A percentile compares a stretch with the other conserved stretches of the same genome.
phyloP scores from a whole-genome alignment of 2,888 invertebrate genomes.

The Tupiocoris notatus region DNA sequence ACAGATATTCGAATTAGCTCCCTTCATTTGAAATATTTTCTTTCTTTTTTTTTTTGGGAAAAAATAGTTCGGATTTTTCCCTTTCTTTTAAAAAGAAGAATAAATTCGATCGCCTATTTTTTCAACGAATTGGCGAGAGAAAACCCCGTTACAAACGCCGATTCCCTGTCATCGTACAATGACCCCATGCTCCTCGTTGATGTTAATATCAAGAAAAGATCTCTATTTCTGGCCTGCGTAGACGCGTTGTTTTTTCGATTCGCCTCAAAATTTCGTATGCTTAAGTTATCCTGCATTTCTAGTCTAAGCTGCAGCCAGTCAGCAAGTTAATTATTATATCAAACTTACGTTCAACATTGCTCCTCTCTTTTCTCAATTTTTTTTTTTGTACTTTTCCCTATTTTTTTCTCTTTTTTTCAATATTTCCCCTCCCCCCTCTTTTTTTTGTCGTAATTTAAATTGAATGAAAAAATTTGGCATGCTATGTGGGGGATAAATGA shows the following conservation, averaged over 20 bases:
- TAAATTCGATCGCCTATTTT: too few species aligned
- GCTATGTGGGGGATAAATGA: not conserved
- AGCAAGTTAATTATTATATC: conserved; percentile 37
- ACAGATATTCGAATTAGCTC: too few species aligned
- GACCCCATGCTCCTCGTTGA: not conserved
- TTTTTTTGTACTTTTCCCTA: conserved; percentile 18
- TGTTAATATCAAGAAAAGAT: conserved; percentile 14
- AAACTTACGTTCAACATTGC: conserved; percentile 31
- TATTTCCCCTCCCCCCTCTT: too few species aligned
- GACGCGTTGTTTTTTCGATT: not conserved
- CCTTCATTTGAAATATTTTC: too few species aligned
- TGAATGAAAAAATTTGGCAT: not conserved
- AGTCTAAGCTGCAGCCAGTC: conserved; percentile 45
- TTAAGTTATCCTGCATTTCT: conserved; percentile 45
- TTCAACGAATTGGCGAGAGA: too few species aligned
- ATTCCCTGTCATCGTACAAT: not conserved
- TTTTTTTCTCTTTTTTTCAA: conserved; percentile 33
- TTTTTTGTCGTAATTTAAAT: conserved; percentile 17
- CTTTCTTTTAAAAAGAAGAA: too few species aligned
- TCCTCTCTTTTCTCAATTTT: conserved; percentile 27
- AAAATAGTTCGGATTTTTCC: too few species aligned
- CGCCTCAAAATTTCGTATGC: conserved; percentile 16
- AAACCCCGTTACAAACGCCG: too few species aligned
- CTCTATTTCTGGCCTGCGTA: conserved; percentile 34
- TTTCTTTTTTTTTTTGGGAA: too few species aligned